Evolutionary conservation across 1,140 invertebrate genomes (phyloP).

Genomic region (Muscidifurax raptorellus): DNA sequence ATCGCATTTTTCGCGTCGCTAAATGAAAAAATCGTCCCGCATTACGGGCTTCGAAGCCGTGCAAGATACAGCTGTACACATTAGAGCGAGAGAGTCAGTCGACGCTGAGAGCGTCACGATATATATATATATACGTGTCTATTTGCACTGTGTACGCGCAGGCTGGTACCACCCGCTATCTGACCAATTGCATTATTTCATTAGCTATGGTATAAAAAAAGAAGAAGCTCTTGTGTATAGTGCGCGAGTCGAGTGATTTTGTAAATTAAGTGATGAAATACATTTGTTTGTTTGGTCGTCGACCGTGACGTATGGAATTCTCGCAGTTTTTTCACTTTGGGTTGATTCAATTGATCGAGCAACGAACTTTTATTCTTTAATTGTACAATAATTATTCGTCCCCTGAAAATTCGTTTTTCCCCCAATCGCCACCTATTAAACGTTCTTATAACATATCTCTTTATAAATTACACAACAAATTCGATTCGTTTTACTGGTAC

Average conservation of each 20-base stretch:
- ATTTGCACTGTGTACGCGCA: constrained; percentile 1
- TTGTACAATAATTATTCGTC: too few species aligned
- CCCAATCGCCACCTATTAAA: too few species aligned
- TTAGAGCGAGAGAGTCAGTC: neutral
- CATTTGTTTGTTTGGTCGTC: neutral
- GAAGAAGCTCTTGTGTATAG: neutral
- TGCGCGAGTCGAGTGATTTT: neutral
- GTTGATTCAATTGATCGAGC: too few species aligned
- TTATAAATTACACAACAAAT: too few species aligned
- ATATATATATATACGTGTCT: neutral
- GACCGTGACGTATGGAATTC: too few species aligned
- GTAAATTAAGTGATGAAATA: neutral
- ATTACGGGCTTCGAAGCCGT: constrained; percentile 40
- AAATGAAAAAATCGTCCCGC: constrained; percentile 23
- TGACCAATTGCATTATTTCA: constrained; percentile 15
- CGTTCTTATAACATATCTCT: too few species aligned
- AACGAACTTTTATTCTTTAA: too few species aligned
- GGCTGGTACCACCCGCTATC: too few species aligned
- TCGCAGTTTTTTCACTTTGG: too few species aligned
- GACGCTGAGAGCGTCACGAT: neutral
- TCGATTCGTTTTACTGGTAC: too few species aligned
- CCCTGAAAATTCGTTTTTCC: too few species aligned
- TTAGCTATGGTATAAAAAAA: neutral
- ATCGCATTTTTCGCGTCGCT: neutral
- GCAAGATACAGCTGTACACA: constrained; percentile 6